phyloP scores from a whole-genome alignment of 2,797 vertebrate species.

The Tolypeutes matacus region DNA sequence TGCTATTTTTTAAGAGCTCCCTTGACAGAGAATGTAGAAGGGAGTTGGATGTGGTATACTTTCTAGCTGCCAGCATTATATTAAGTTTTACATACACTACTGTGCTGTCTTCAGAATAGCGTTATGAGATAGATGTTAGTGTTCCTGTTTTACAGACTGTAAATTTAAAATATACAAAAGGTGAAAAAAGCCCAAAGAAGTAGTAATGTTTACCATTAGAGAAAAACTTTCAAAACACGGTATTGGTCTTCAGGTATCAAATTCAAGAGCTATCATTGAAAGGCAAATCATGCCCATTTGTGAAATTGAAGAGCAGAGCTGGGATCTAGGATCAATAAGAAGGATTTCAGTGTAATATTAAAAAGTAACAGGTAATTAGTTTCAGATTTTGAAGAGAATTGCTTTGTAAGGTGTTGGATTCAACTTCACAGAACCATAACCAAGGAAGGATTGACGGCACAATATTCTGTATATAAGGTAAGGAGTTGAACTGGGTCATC shows the following conservation, averaged over 20 bases:
- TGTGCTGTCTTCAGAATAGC: neutral
- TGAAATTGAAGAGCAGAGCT: neutral
- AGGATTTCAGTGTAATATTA: neutral
- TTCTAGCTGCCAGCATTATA: neutral
- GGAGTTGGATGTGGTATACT: neutral
- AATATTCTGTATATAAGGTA: constrained; percentile 39
- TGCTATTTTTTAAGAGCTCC: constrained; percentile 14
- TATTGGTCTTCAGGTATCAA: constrained; percentile 23
- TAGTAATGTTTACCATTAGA: neutral
- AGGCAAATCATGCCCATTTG: neutral
- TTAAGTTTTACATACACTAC: neutral
- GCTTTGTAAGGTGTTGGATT: constrained; percentile 15
- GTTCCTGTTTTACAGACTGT: neutral
- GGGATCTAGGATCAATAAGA: neutral
- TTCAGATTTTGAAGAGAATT: constrained; percentile 33
- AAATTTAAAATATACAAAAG: neutral
- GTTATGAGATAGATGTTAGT: constrained; percentile 38
- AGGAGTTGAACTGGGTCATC: neutral
- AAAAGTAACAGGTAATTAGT: neutral
- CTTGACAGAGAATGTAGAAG: neutral
- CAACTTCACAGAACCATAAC: constrained; percentile 8
- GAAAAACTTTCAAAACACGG: neutral
- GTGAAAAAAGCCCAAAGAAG: neutral
- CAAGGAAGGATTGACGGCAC: neutral
- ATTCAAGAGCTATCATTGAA: neutral